Base-by-base conservation (phyloP, 2,113 vertebrate genomes). In the Eolophus roseicapilla region DNA sequence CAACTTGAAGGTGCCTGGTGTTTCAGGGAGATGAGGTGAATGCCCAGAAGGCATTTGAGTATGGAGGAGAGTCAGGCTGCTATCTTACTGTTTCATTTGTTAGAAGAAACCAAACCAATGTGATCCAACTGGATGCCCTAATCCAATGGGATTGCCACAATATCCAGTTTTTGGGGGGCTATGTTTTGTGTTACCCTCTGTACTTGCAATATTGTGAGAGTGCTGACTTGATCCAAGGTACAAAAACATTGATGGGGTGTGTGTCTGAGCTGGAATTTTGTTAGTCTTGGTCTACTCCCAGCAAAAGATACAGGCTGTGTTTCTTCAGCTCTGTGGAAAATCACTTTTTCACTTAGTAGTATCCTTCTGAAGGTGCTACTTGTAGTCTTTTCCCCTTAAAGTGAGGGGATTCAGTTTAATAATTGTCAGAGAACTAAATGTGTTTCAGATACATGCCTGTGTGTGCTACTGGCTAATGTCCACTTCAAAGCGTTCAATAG, bases 221-320 rank as follows among this genome's bases (percentile, higher is more conserved):
- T 13, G 68, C 53, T 92, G 88, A 59, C 35, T 14, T 35, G 68
- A 33, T 24, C 76, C 9, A 6, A 37, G 29, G 57, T 53, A 7
- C 3, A 3, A 11, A 44, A 81, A 43, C 0, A 8, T 6, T 55
- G 64, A 35, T 21, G 19, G 37, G 59, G 14, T 43, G 46, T 0
- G 1, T 50, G 33, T 53, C 49, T 6, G 11, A 73, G 69, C 39
- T 79, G 13, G n/a, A 8, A 13, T 53, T 75, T 24, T 53, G 49
- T 53, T 96, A 86, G 52, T 65, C 43, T 53, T 33, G n/a, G 25
- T 67, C 55, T 63, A 0, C 55, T 74, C 53, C 33, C 49, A 39
- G 50, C 59, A 43, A 24, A 47, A 79, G 16, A 7, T 15, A 3
- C 18, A 53, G 63, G 18, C 83, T 75, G 55, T 0, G 0, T 63